Evolutionary conservation across 1,140 invertebrate genomes (phyloP), one percentile per base, ranked within the genome.

Genomic region (Drosophila persimilis): DNA sequence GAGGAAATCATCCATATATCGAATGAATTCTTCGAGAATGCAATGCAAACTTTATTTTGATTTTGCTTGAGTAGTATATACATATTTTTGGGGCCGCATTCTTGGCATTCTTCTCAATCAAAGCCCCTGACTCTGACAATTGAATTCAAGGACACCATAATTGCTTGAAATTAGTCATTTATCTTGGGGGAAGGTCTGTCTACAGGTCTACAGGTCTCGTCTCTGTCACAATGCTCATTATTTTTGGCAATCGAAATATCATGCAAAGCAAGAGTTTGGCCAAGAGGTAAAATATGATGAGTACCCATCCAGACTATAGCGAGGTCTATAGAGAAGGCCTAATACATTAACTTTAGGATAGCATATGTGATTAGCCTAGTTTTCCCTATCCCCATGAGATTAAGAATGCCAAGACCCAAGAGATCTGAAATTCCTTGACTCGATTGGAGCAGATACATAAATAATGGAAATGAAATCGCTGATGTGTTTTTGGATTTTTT

Each of bases 71-170:
- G 9, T 53, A n/a, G 0, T 17, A 39, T 51, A 17, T 17, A 39
- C 43, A 17, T 48, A n/a, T 6, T 24, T 69, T 52, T 41, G 58
- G 54, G 46, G 71, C 26, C 60, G 61, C 50, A 60, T 73, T 77
- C 52, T 48, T 62, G 63, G 45, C 60, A 57, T 78, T 81, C 50
- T 62, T 70, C 74, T 78, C 46, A 63, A 83, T 78, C 46, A 63
- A 54, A 55, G 73, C 41, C 79, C 80, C 56, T 83, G 79, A 83
- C 79, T 83, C 57, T 83, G 77, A 86, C 81, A 85, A 85, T 81
- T 86, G 65, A 75, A 81, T 74, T 78, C 77, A 86, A 81, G 81
- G 81, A 81, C 74, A 77, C 6, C 80, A 59, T 74, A 75, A 88
- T 81, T 88, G 81, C 62, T 39, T 58, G 56, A 73, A 85, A 67